These are phyloP conservation scores for Tachina grossa DNA, from an alignment of 2,888 invertebrate species.

Conservation along the genomic window DNA sequence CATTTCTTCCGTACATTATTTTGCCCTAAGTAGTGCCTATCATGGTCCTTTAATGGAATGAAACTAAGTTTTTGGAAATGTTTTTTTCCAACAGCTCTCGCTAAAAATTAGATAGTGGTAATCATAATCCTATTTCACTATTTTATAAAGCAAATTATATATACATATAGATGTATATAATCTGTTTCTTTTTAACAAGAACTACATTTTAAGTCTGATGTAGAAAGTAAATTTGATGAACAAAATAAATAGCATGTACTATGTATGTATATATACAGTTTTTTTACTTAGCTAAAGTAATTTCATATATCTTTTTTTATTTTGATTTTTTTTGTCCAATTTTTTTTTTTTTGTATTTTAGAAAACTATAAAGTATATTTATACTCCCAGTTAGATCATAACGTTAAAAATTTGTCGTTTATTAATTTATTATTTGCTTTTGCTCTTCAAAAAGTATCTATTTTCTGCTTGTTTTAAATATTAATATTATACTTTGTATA, in stretches of 20 bases:
- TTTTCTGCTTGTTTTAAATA: constrained; percentile 34
- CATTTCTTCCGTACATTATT: no score
- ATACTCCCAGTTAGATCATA: constrained; percentile 50
- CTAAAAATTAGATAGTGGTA: no score
- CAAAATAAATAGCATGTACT: background rate
- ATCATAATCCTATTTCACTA: no score
- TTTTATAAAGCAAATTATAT: no score
- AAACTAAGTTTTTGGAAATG: no score
- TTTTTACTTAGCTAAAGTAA: background rate
- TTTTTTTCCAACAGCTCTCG: no score
- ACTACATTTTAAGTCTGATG: background rate
- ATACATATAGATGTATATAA: background rate
- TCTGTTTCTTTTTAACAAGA: background rate
- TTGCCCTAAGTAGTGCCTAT: no score
- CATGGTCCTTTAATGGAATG: no score
- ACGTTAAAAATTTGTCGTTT: constrained; percentile 45
- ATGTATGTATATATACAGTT: background rate
- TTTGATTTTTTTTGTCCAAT: constrained; percentile 1
- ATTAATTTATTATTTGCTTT: constrained; percentile 42
- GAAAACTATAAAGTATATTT: constrained; percentile 38
- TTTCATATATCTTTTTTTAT: background rate
- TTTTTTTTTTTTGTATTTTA: constrained; percentile 14
- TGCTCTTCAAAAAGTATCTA: constrained; percentile 56
- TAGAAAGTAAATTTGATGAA: background rate
- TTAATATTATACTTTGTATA: constrained; percentile 62